Conservation (phyloP, 2,888 invertebrate genomes). For the Ormyrus pomaceus region DNA sequence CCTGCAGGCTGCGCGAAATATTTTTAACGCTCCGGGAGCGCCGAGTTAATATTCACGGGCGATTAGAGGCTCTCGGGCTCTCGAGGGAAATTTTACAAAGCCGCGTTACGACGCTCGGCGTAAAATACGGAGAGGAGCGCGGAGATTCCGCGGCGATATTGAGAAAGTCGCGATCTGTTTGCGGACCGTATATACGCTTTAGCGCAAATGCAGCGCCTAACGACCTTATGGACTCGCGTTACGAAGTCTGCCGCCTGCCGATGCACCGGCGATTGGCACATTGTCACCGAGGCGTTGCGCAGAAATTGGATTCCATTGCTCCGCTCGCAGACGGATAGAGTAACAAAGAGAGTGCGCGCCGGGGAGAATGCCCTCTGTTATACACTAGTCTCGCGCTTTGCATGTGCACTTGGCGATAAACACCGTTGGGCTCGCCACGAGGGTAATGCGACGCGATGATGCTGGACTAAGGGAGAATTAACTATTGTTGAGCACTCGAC, state of each 20-base stretch:
- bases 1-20: no score
- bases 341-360: conserved; percentile 5
- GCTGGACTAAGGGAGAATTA: conserved; percentile 3
- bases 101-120: no score
- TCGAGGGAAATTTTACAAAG: conserved; percentile 1
- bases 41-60: background rate
- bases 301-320: conserved; percentile 60
- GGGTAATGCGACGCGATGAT: conserved; percentile 34
- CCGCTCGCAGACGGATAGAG: conserved; percentile 28
- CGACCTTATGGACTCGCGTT: conserved; percentile 48
- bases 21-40: background rate
- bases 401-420: conserved; percentile 25
- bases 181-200: background rate
- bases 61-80: background rate
- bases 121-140: background rate
- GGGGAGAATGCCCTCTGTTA: background rate
- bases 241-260: conserved; percentile 14
- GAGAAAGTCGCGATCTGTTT: background rate
- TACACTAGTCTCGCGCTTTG: conserved; percentile 13
- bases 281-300: conserved; percentile 64
- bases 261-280: conserved; percentile 61
- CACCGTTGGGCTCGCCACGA: background rate
- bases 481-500: background rate
- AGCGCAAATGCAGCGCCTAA: conserved; percentile 41
- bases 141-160: background rate